Percentiles rank a stretch among this genome's conserved stretches.
Conservation (phyloP, 2,113 vertebrate species). For the Tyrannus savana region DNA sequence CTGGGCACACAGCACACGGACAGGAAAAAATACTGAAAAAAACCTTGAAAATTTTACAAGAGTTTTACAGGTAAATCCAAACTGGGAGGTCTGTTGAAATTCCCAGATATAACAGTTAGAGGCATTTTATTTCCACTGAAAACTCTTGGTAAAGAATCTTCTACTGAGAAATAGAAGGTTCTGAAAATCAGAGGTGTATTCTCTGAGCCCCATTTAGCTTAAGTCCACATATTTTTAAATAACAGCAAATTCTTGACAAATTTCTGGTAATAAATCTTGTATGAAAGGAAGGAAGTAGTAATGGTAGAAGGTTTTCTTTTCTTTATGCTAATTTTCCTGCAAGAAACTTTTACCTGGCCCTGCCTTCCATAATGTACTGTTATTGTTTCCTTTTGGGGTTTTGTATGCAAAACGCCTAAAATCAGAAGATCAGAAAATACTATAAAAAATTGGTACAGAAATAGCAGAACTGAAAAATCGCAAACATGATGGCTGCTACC, state of each 20-base stretch:
- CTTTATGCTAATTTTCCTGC: not conserved
- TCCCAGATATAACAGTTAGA: not conserved
- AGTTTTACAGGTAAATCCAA: not conserved
- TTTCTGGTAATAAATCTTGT: not conserved
- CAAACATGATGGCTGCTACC: not conserved
- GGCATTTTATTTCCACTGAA: not conserved
- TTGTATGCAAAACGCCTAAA: not conserved
- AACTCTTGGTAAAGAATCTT: not conserved
- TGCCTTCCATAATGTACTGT: not conserved
- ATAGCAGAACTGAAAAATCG: not conserved
- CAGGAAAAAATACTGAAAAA: not conserved
- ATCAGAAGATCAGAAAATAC: not conserved
- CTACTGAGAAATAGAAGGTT: not conserved
- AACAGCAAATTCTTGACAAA: not conserved
- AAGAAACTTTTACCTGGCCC: not conserved
- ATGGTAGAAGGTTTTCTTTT: not conserved
- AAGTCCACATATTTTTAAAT: not conserved
- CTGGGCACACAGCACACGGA: not conserved
- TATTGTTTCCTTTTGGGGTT: not conserved
- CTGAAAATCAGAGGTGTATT: not conserved
- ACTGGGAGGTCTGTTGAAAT: not conserved
- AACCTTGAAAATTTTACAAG: not conserved
- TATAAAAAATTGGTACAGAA: not conserved
- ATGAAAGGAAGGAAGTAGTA: not conserved
- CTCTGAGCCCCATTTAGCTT: not conserved